Base-by-base conservation (phyloP, 2,113 vertebrate genomes). In the Thermophis baileyi region DNA sequence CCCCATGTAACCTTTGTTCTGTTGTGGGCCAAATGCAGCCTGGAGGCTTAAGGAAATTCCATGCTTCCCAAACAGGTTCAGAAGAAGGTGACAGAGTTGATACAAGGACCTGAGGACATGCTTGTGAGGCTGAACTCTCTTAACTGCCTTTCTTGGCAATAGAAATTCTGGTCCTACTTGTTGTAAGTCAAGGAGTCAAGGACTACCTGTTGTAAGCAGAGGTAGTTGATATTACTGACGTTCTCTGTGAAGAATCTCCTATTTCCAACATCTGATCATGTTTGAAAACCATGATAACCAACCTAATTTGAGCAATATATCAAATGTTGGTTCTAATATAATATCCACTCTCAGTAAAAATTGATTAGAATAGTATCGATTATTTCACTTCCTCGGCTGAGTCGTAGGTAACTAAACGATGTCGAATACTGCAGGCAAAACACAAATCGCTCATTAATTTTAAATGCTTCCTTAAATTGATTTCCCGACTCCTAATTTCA, bases 381-480 rank as follows among this genome's bases (percentile, higher is more conserved):
- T 94, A 18, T 85, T 97, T 93, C 24, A 60, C 95, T 95, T 96
- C 95, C 91, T 85, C 85, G 92, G 69, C 63, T 91, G 93, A 53
- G 93, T 91, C 89, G 55, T 12, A 40, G 30, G 46, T 91, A 94
- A 93, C 35, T 40, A 88, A 96, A 25, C 85, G 91, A 24, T 88
- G 93, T 93, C 35, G 20, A 50, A 93, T 92, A 89, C 87, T 92
- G 53, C 60, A 46, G 63, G 90, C 24, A 94, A 96, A 93, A 92
- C 25, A 51, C 54, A 93, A 54, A 86, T 89, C 60, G 88, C 86
- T 93, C 91, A 86, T 95, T 95, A 94, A 92, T 88, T 94, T 91
- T 63, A 89, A 88, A 24, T 88, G 47, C 57, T 96, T 96, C 96
- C 92, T 94, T 96, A 93, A 95, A 96, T 94, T 93, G 96, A 86